phyloP scores from a whole-genome alignment of 2,888 invertebrate genomes.

The Noctua comes region DNA sequence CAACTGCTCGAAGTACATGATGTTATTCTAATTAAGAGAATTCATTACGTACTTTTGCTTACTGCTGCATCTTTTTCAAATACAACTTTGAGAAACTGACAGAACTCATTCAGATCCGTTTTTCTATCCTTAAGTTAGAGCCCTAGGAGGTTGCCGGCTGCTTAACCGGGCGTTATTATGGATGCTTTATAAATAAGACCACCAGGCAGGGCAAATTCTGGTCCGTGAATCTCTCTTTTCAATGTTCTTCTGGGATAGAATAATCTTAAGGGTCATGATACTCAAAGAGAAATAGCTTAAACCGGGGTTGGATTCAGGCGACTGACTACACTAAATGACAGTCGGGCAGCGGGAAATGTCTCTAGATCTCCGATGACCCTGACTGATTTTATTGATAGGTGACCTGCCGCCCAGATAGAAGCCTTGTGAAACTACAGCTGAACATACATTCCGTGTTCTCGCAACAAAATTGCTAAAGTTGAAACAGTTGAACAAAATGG shows the following conservation, averaged over 20 bases:
- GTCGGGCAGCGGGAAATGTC: too few relatives aligned
- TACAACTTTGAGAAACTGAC: background rate
- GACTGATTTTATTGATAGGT: background rate
- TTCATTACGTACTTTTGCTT: background rate
- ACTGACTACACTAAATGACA: too few relatives aligned
- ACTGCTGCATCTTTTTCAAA: slow-evolving; percentile 3
- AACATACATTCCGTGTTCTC: slow-evolving; percentile 17
- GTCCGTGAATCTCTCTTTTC: background rate
- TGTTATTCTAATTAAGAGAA: background rate
- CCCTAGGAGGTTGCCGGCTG: background rate
- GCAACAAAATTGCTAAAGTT: slow-evolving; percentile 36
- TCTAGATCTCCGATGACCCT: background rate
- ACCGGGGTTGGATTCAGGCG: too few relatives aligned
- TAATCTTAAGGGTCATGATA: background rate
- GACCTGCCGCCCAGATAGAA: background rate
- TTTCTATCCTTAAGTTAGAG: background rate
- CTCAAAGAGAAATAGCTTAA: too few relatives aligned
- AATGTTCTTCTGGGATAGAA: background rate
- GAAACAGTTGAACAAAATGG: slow-evolving; percentile 33
- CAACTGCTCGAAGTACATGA: background rate
- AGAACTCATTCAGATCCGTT: background rate
- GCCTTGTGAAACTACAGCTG: slow-evolving; percentile 14
- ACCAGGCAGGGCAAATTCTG: background rate
- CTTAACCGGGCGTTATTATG: background rate
- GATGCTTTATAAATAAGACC: background rate